phyloP scores from a whole-genome alignment of 2,113 vertebrate species.

The Oryzias javanicus region DNA sequence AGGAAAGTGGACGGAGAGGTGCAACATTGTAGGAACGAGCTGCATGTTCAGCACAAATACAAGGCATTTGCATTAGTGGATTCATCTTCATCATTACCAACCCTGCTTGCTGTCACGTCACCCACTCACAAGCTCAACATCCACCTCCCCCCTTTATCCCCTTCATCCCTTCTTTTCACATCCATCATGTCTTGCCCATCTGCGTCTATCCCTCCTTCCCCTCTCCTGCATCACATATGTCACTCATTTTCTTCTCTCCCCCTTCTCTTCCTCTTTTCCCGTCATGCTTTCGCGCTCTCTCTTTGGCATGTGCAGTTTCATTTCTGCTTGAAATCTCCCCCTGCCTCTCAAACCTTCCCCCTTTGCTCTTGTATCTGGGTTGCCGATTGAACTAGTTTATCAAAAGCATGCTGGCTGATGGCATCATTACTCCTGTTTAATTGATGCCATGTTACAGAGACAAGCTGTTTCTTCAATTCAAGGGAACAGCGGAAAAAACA shows the following conservation, averaged over 20 bases:
- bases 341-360: not conserved
- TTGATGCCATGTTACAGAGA: slow-evolving; percentile 53
- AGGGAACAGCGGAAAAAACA: slow-evolving; percentile 4
- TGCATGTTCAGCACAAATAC: slow-evolving; percentile 25
- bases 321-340: not conserved
- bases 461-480: slow-evolving; percentile 49
- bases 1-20: slow-evolving; percentile 44
- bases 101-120: slow-evolving; percentile 20
- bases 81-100: slow-evolving; percentile 25
- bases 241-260: not conserved
- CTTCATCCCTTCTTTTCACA: not conserved
- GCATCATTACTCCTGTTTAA: slow-evolving; percentile 47
- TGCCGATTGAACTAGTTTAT: slow-evolving; percentile 64
- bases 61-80: slow-evolving; percentile 43
- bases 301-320: not conserved
- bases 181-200: slow-evolving; percentile 7
- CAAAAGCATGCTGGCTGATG: slow-evolving; percentile 29
- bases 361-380: slow-evolving; percentile 47
- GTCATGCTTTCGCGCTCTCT: not conserved
- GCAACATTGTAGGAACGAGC: slow-evolving; percentile 15
- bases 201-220: not conserved
- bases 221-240: not conserved
- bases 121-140: slow-evolving; percentile 1
- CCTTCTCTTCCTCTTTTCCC: not conserved
- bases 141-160: not conserved